These are phyloP conservation scores for Tyrannus savana DNA, from an alignment of 2,113 vertebrate genomes.

Conservation along the genomic window DNA sequence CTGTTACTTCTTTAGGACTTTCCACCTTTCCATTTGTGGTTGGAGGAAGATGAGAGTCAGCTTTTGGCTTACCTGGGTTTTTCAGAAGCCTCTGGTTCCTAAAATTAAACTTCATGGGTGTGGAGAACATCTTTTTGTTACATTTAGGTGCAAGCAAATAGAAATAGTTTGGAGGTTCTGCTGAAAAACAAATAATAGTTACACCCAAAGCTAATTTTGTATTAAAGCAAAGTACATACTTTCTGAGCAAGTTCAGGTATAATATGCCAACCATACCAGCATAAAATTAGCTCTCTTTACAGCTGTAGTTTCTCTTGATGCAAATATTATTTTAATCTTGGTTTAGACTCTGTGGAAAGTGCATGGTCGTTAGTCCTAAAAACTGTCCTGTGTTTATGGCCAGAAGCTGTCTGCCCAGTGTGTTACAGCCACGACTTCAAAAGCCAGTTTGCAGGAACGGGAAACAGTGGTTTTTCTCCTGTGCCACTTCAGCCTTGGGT, in stretches of 20 bases:
- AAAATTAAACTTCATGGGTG: constrained; percentile 59
- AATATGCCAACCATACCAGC: not conserved
- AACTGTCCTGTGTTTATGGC: constrained; percentile 35
- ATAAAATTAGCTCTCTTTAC: constrained; percentile 39
- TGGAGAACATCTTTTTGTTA: constrained; percentile 52
- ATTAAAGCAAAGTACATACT: not conserved
- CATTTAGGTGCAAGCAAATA: constrained; percentile 37
- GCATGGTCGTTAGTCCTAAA: constrained; percentile 37
- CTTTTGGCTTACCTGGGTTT: constrained; percentile 35
- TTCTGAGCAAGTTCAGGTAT: constrained; percentile 14
- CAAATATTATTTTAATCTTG: constrained; percentile 56
- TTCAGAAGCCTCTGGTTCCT: constrained; percentile 14
- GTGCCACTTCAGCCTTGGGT: not conserved
- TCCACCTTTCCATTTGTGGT: constrained; percentile 38
- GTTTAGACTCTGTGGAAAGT: constrained; percentile 8
- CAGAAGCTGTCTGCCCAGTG: not conserved
- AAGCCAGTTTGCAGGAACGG: not conserved
- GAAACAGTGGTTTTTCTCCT: not conserved
- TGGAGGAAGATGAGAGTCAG: constrained; percentile 8
- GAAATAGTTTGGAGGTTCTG: constrained; percentile 30
- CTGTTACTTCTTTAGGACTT: constrained; percentile 23
- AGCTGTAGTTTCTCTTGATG: constrained; percentile 20
- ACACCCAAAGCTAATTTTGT: constrained; percentile 53
- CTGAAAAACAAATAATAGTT: constrained; percentile 56
- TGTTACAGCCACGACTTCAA: not conserved